A percentile compares a stretch with the other conserved stretches of the same genome.
phyloP scores from a whole-genome alignment of 1,140 invertebrate species.

The Pseudomyrmex flavicornis region DNA sequence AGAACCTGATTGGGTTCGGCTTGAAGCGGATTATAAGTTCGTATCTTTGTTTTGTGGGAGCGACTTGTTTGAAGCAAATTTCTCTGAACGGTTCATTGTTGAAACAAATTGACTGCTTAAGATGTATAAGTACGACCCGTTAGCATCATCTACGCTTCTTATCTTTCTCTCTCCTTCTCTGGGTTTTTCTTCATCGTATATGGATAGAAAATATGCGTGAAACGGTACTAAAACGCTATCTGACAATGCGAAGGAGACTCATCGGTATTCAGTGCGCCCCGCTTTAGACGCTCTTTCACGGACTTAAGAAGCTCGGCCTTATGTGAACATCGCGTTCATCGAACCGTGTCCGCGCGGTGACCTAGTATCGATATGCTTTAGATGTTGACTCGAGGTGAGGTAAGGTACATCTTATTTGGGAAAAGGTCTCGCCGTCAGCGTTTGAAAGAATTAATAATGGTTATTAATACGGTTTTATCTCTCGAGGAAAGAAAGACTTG shows the following conservation, averaged over 20 bases:
- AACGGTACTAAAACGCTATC: conserved; percentile 33
- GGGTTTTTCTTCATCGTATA: not conserved
- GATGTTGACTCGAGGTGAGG: conserved; percentile 22
- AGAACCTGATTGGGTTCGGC: too few species aligned
- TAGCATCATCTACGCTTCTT: conserved; percentile 32
- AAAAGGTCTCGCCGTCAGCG: not conserved
- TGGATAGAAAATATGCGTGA: conserved; percentile 30
- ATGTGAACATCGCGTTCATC: conserved; percentile 51
- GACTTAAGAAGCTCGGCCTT: conserved; percentile 44
- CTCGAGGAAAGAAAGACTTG: not conserved
- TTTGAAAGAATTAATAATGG: not conserved
- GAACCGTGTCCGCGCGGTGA: conserved; percentile 38
- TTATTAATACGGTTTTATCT: not conserved
- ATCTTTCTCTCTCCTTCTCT: not conserved
- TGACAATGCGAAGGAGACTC: conserved; percentile 44
- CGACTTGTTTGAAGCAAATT: not conserved
- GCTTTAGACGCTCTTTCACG: conserved; percentile 30
- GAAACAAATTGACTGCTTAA: conserved; percentile 58
- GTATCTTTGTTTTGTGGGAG: too few species aligned
- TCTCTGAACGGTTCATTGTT: conserved; percentile 25
- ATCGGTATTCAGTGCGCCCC: conserved; percentile 46
- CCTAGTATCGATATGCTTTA: conserved; percentile 44
- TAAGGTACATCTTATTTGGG: conserved; percentile 28
- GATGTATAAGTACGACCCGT: conserved; percentile 52
- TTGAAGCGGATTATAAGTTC: too few species aligned